phyloP scores from a whole-genome alignment of 1,140 invertebrate species.

The Euschistus heros region DNA sequence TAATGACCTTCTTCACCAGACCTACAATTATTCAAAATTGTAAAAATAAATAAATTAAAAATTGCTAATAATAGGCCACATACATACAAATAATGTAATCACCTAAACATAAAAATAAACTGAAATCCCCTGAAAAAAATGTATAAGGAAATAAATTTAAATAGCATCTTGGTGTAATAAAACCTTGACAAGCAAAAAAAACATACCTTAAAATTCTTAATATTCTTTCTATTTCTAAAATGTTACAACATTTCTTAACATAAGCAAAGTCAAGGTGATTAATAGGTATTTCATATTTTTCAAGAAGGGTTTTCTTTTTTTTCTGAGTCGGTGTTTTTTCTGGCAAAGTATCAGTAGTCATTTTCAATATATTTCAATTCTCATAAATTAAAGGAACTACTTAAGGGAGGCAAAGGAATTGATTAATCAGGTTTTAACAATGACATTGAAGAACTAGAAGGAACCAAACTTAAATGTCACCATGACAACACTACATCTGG shows the following conservation, averaged over 20 bases:
- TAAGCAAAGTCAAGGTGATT: constrained; percentile 48
- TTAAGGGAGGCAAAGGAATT: too few species aligned
- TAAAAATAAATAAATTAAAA: background rate
- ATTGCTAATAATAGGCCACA: background rate
- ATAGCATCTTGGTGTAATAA: background rate
- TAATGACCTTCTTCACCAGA: constrained; percentile 58
- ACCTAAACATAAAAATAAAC: background rate
- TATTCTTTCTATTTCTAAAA: constrained; percentile 47
- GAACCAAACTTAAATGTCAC: too few species aligned
- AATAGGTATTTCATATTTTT: constrained; percentile 48
- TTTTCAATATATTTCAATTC: too few species aligned
- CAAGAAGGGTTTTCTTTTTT: constrained; percentile 36
- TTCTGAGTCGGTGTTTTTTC: too few species aligned
- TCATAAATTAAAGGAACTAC: too few species aligned
- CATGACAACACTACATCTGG: too few species aligned
- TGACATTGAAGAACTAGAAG: too few species aligned
- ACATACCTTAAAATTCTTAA: constrained; percentile 42
- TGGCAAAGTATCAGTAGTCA: too few species aligned
- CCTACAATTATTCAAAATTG: constrained; percentile 31
- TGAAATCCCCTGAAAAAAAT: background rate
- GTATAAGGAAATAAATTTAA: background rate
- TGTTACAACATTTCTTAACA: constrained; percentile 41
- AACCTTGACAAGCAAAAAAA: background rate
- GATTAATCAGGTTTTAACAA: too few species aligned
- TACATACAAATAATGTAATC: background rate